Percentiles rank a stretch among this genome's conserved stretches.
phyloP scores from a whole-genome alignment of 2,888 invertebrate genomes.

The Agelastica alni region DNA sequence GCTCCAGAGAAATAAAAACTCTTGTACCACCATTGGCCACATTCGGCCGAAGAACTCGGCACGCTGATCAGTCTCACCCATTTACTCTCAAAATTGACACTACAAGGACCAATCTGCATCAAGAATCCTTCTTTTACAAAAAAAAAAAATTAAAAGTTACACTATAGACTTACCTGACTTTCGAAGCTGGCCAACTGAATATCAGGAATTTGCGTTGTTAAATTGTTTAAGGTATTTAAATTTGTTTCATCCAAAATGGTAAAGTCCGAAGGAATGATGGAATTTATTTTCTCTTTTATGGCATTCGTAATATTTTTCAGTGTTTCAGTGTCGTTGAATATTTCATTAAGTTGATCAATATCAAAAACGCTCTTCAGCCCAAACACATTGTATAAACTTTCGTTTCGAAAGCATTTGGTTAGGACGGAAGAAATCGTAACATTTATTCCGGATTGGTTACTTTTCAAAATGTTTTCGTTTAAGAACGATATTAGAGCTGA shows the following conservation, averaged over 20 bases:
- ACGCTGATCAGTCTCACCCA: no score
- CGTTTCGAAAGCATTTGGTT: conserved; percentile 70
- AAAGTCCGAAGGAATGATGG: conserved; percentile 56
- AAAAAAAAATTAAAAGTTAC: no score
- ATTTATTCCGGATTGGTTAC: conserved; percentile 45
- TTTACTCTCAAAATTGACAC: no score
- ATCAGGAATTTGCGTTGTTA: conserved; percentile 70
- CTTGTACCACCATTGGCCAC: no score
- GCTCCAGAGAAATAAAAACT: no score
- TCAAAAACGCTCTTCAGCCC: conserved; percentile 38
- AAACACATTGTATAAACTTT: conserved; percentile 61
- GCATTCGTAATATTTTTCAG: not conserved
- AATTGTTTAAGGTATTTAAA: conserved; percentile 62
- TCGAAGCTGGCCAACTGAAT: conserved; percentile 73
- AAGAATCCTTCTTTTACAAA: no score
- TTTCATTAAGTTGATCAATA: conserved; percentile 43
- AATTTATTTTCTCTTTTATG: not conserved
- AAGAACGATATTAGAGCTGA: conserved; percentile 33
- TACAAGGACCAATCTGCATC: no score
- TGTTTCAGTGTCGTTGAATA: conserved; percentile 50
- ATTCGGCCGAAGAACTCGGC: no score
- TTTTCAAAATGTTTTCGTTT: conserved; percentile 21
- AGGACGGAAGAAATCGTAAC: conserved; percentile 63
- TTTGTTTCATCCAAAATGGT: conserved; percentile 57
- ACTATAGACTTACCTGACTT: conserved; percentile 64